phyloP scores from a whole-genome alignment of 2,113 vertebrate genomes.

The Corythornis madagascariensis region DNA sequence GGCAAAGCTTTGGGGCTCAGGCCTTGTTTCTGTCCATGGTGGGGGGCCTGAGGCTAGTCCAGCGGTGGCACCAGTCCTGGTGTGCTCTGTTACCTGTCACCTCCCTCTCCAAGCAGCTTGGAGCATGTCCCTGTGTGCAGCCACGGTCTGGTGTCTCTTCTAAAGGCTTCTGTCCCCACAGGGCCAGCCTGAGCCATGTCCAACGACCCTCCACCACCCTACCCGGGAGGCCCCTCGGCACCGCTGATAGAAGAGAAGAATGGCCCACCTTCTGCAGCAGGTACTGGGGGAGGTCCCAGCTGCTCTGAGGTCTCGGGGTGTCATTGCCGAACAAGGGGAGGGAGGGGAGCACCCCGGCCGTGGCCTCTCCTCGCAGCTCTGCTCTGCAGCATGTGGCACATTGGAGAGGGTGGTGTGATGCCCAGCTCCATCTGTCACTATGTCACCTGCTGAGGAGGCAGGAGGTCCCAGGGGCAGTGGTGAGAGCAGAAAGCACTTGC shows the following conservation, averaged over 20 bases:
- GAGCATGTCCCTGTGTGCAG: accelerated
- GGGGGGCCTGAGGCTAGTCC: not conserved
- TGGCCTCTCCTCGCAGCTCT: not conserved
- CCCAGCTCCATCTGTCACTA: accelerated
- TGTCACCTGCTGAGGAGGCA: not conserved
- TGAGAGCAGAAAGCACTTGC: not conserved
- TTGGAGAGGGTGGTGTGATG: not conserved
- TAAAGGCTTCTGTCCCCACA: slow-evolving; percentile 1
- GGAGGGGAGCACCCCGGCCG: accelerated
- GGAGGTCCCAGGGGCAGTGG: not conserved
- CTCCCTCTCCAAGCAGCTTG: accelerated
- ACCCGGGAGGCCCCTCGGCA: slow-evolving; percentile 91
- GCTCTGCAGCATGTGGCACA: accelerated
- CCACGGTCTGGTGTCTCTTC: not conserved
- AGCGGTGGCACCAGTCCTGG: accelerated
- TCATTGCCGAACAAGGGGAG: accelerated
- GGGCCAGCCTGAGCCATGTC: slow-evolving; percentile 80
- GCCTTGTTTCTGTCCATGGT: not conserved
- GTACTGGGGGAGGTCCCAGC: slow-evolving; percentile 64
- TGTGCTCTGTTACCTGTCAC: accelerated
- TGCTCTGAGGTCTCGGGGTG: accelerated
- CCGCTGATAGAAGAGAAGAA: slow-evolving; percentile 91
- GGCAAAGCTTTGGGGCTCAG: accelerated
- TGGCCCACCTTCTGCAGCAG: slow-evolving; percentile 77
- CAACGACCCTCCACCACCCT: slow-evolving; percentile 92